Base-by-base conservation (phyloP, 1,140 invertebrate genomes). In the Venturia canescens region DNA sequence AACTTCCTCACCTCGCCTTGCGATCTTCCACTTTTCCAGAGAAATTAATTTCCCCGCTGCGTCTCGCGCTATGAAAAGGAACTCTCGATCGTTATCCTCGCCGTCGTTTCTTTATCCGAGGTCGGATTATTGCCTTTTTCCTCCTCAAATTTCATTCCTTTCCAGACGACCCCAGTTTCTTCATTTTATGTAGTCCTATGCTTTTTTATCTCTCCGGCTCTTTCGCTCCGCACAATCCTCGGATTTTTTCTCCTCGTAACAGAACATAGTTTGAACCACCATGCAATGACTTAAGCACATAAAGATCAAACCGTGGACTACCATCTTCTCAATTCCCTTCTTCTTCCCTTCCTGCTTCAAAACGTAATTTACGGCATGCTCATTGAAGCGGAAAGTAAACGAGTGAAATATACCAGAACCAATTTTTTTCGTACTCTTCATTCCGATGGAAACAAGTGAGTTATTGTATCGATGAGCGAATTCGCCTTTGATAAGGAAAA, bases 111-210 rank as follows among this genome's bases (percentile, higher is more conserved):
- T 83, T 86, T 86, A 86, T 86, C 84, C 83, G 79, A 21, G 75
- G 81, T 78, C 79, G 86, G 84, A 87, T 89, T 88, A 89, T 88
- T 89, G 80, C 83, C 48, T 78, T 72, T 74, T 81, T 80, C 85
- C 81, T 76, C 84, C 85, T 89, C 86, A 87, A 90, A 89, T 88
- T 88, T 85, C 88, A 89, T 89, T 88, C 83, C 60, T 82, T 44
- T 75, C 67, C 69, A 44, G 71, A 80, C 69, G 50, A 70, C 63
- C 21, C 50, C 26, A 38, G 76, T 44, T 67, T 44, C 11, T n/a
- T 60, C 44, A 77, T 77, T 69, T 69, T 78, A 38, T 67, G 2
- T 66, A 21, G 66, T 75, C 60, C 16, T 66, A 23, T 4, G 31
- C 26, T 80, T 66, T 76, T 69, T 60, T 44, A 23, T 80, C 34